These are phyloP conservation scores for Xestia xanthographa DNA, from an alignment of 2,888 invertebrate species.

Conservation along the genomic window DNA sequence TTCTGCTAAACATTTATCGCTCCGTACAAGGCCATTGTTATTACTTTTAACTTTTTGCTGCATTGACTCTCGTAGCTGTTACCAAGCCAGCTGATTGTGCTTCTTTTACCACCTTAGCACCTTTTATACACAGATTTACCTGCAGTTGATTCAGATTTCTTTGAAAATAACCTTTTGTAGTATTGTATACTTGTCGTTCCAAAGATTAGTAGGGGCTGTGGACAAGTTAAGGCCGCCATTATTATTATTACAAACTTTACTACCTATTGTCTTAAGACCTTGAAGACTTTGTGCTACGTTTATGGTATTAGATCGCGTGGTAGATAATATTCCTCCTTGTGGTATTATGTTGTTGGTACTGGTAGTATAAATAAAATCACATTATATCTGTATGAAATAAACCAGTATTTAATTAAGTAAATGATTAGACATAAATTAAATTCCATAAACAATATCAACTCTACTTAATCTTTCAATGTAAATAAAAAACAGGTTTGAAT, in stretches of 20 bases:
- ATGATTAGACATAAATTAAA: not conserved
- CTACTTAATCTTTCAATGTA: conserved; percentile 4
- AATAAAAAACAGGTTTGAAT: conserved; percentile 40
- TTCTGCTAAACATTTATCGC: conserved; percentile 18
- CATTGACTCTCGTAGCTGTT: conserved; percentile 33
- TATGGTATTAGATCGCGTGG: conserved; percentile 18
- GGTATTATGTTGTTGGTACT: not conserved
- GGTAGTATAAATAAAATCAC: not conserved
- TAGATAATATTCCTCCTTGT: conserved; percentile 17
- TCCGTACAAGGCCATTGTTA: conserved; percentile 22
- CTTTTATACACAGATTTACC: conserved; percentile 19
- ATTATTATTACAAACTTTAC: conserved; percentile 25
- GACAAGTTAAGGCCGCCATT: conserved; percentile 20
- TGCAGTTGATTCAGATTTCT: conserved; percentile 30
- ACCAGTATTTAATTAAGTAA: not conserved
- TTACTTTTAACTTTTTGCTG: conserved; percentile 18
- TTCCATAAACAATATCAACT: not conserved
- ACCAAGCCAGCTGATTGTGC: conserved; percentile 20
- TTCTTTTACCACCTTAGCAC: conserved; percentile 15
- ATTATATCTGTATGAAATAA: not conserved
- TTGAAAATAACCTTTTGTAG: conserved; percentile 20
- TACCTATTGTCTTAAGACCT: conserved; percentile 7
- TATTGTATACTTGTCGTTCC: conserved; percentile 9
- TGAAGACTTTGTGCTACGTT: conserved; percentile 18
- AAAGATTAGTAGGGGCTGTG: not conserved